Percentiles rank a stretch among this genome's conserved stretches.
These are phyloP conservation scores for Apocrypta bakeri DNA, from an alignment of 1,140 invertebrate genomes.

Conservation along the genomic window DNA sequence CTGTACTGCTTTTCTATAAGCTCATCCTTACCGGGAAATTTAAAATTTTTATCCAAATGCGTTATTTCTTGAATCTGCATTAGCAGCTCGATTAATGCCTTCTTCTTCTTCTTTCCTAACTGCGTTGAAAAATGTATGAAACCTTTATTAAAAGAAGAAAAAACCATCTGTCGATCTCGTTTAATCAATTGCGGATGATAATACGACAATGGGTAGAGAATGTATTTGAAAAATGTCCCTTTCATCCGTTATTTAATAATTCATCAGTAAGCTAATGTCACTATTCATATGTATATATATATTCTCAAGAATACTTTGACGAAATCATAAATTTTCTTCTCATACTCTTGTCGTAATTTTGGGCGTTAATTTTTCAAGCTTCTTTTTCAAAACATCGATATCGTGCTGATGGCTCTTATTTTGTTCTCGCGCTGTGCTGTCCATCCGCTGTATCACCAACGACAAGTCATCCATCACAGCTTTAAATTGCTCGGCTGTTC, in stretches of 20 bases:
- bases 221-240: too few relatives aligned
- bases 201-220: too few relatives aligned
- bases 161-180: too few relatives aligned
- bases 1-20: not conserved
- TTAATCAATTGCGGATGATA: too few relatives aligned
- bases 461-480: conserved; percentile 64
- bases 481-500: conserved; percentile 60
- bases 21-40: not conserved
- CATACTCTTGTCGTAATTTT: conserved; percentile 56
- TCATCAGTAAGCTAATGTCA: not conserved
- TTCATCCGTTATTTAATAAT: too few relatives aligned
- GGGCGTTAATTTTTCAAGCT: conserved; percentile 58
- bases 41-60: not conserved
- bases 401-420: conserved; percentile 54
- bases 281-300: not conserved
- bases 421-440: conserved; percentile 53
- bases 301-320: conserved; percentile 53
- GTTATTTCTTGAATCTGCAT: not conserved
- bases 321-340: conserved; percentile 58
- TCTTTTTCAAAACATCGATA: conserved; percentile 55
- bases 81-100: not conserved
- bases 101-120: conserved; percentile 32
- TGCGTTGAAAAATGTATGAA: too few relatives aligned
- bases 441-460: conserved; percentile 62
- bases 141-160: too few relatives aligned